These are phyloP conservation scores for Trogon surrucura DNA, from an alignment of 2,113 vertebrate genomes.

Conservation along the genomic window DNA sequence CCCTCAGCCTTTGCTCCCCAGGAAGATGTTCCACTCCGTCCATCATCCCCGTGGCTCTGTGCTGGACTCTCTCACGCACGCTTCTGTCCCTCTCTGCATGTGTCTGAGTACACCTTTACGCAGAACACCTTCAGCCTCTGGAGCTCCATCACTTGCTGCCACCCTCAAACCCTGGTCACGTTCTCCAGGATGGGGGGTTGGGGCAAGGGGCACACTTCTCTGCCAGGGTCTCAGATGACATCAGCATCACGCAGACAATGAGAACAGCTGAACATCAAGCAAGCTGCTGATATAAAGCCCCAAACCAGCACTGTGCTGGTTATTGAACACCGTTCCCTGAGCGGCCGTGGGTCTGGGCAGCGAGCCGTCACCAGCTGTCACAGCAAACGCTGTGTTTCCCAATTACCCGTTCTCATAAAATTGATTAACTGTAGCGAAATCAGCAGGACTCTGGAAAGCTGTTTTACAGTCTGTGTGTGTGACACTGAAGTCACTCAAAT, in stretches of 20 bases:
- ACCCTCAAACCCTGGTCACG: too few species aligned
- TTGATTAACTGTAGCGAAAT: background rate
- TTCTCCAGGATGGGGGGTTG: accelerated
- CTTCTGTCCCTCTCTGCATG: background rate
- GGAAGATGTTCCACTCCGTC: too few species aligned
- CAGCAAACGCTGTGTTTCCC: background rate
- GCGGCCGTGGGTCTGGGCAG: accelerated
- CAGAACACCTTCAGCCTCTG: background rate
- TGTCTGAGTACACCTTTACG: background rate
- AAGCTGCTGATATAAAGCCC: accelerated
- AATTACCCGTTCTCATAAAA: background rate
- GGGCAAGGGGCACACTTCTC: background rate
- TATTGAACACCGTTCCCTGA: background rate
- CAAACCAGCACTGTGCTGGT: background rate
- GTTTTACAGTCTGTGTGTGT: background rate
- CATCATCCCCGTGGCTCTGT: too few species aligned
- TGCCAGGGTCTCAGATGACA: accelerated
- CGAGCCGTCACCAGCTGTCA: background rate
- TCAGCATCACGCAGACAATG: accelerated
- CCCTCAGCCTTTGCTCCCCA: too few species aligned
- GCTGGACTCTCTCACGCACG: too few species aligned
- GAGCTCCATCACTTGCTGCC: background rate
- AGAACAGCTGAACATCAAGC: background rate
- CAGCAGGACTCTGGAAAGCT: background rate
- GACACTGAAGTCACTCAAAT: background rate